A percentile compares a stretch with the other conserved stretches of the same genome.
These are phyloP conservation scores for Pholis gunnellus DNA, from an alignment of 2,113 vertebrate genomes.

Conservation along the genomic window DNA sequence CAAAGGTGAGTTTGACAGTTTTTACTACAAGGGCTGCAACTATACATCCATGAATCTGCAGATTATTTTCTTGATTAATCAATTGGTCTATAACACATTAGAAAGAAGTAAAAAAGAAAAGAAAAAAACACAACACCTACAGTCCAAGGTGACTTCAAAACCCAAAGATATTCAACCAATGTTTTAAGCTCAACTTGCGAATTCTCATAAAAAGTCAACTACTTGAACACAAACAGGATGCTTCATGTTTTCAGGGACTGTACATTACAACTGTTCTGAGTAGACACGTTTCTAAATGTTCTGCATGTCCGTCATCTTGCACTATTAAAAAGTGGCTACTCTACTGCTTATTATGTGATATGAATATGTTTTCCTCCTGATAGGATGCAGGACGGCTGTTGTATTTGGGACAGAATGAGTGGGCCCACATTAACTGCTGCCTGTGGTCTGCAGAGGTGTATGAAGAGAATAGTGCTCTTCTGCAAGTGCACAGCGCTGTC, in stretches of 20 bases:
- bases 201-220: neutral
- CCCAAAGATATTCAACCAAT: neutral
- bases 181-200: neutral
- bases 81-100: neutral
- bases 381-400: conserved; percentile 91
- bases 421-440: conserved; percentile 94
- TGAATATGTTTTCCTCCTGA: neutral
- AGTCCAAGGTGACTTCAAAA: neutral
- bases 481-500: conserved; percentile 91
- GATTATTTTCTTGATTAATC: neutral
- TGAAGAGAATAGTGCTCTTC: conserved; percentile 88
- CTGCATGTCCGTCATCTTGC: neutral
- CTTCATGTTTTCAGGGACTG: neutral
- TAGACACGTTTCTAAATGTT: neutral
- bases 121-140: neutral
- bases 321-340: neutral
- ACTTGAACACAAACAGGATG: neutral
- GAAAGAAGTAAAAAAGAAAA: neutral
- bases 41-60: neutral
- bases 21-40: neutral
- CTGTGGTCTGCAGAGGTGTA: conserved; percentile 95
- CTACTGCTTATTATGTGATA: neutral
- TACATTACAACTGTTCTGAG: neutral
- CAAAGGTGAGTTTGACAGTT: conserved; percentile 80
- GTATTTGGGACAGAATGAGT: conserved; percentile 93